A percentile compares a stretch with the other conserved stretches of the same genome.
phyloP scores from a whole-genome alignment of 2,797 vertebrate genomes.

The Pachyuromys duprasi region DNA sequence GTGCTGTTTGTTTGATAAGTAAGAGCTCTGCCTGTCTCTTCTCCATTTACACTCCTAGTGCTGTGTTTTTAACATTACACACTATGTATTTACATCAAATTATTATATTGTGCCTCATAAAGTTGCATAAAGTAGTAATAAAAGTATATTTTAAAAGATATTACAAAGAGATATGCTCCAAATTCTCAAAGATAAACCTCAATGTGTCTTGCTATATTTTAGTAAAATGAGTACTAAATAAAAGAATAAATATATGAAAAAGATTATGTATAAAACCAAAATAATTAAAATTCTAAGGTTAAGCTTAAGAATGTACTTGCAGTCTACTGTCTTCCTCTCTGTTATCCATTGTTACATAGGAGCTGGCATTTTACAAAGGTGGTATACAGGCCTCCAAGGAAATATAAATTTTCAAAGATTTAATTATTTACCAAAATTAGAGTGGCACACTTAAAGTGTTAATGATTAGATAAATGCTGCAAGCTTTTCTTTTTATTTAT shows the following conservation, averaged over 20 bases:
- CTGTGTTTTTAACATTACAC: background rate
- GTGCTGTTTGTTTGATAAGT: too few relatives aligned
- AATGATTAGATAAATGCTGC: slow-evolving; percentile 69
- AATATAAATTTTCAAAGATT: slow-evolving; percentile 65
- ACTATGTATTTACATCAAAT: background rate
- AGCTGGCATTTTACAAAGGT: slow-evolving; percentile 36
- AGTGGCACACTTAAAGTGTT: slow-evolving; percentile 63
- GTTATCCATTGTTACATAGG: slow-evolving; percentile 19
- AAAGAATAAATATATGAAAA: slow-evolving; percentile 10
- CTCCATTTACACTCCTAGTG: too few relatives aligned
- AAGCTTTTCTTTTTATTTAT: background rate
- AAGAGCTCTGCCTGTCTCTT: too few relatives aligned
- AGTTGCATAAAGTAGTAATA: background rate
- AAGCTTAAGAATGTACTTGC: background rate
- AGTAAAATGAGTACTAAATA: background rate
- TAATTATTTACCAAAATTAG: slow-evolving; percentile 66
- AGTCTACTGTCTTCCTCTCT: background rate
- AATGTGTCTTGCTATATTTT: background rate
- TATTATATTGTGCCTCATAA: background rate
- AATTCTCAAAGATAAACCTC: background rate
- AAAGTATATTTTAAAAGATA: background rate
- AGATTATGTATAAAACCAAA: background rate
- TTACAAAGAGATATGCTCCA: background rate
- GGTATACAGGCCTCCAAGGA: background rate
- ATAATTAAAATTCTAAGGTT: background rate